phyloP scores from a whole-genome alignment of 2,113 vertebrate genomes.

The Hiodon alosoides region DNA sequence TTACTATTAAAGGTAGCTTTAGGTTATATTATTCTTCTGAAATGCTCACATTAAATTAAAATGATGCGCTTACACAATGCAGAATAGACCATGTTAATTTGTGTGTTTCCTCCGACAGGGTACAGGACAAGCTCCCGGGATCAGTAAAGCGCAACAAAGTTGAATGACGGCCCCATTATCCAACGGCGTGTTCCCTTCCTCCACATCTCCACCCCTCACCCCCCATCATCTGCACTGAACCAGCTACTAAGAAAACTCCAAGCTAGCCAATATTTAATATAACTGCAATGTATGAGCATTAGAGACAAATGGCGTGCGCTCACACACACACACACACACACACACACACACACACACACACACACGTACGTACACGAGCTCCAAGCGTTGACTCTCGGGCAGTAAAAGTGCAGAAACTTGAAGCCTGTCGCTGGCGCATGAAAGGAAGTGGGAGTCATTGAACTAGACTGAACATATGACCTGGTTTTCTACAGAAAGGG shows the following conservation, averaged over 20 bases:
- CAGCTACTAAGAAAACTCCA: conserved; percentile 55
- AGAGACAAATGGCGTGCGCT: conserved; percentile 40
- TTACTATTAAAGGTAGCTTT: neutral
- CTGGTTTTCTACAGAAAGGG: conserved; percentile 46
- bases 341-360: conserved; percentile 34
- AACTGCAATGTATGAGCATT: conserved; percentile 55
- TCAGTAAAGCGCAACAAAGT: conserved; percentile 73
- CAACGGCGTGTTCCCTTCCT: neutral
- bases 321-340: conserved; percentile 34
- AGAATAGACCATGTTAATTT: neutral
- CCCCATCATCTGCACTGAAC: conserved; percentile 54
- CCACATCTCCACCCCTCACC: conserved; percentile 27
- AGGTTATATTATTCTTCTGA: no score
- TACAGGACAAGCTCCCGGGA: conserved; percentile 83
- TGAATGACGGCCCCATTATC: conserved; percentile 58
- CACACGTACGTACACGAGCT: conserved; percentile 20
- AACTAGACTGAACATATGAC: conserved; percentile 66
- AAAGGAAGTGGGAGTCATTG: conserved; percentile 44
- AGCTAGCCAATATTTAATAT: conserved; percentile 60
- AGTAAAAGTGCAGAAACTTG: conserved; percentile 39
- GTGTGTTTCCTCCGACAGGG: conserved; percentile 48
- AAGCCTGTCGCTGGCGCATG: conserved; percentile 26
- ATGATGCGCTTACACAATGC: no score
- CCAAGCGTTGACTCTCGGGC: conserved; percentile 1
- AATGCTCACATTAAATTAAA: neutral